Evolutionary conservation across 2,113 vertebrate genomes (phyloP), one percentile per base, ranked within the genome.

Genomic region (Malaclemys terrapin): DNA sequence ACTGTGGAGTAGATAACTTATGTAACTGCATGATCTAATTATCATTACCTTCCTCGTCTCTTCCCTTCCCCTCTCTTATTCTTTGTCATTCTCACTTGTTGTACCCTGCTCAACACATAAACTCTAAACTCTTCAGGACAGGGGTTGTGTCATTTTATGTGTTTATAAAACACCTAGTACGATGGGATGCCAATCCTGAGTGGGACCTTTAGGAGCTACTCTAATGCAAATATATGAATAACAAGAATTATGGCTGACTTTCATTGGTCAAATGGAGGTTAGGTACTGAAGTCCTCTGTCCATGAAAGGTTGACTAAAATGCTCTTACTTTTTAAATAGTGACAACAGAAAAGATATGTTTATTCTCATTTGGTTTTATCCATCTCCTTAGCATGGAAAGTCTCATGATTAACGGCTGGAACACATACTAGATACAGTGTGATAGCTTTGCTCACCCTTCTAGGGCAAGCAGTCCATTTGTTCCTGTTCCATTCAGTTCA

Each of bases 21-120:
- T 22, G 9, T 80, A 57, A 89, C 56, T 88, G 49, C 25, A 62
- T 38, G 35, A 86, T 89, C 93, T 93, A 89, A 88, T 93, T 94
- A 91, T 52, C 16, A n/a, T 2, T 80, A 57, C 22, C 3, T 90
- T 82, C 12, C 47, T 93, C 59, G 1, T 92, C 90, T 93, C 47
- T 62, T 5, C 53, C n/a, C 38, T 88, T 91, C 13, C 89, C 2
- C 52, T 90, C 52, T 90, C 92, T 90, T 76, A 84, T 8, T 90
- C 38, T 31, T 53, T 14, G 4, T 53, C 16, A 16, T 59, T 81
- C 6, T 25, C 83, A 49, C 1, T 50, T 6, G 90, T 91, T 93
- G 47, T 10, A 87, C 13, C 17, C 29, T 53, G 27, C 24, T 89
- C 17, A 38, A 69, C 13, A 85, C 25, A 85, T 53, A 75, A 88